phyloP scores from a whole-genome alignment of 2,888 invertebrate genomes.

The Dioctria rufipes region DNA sequence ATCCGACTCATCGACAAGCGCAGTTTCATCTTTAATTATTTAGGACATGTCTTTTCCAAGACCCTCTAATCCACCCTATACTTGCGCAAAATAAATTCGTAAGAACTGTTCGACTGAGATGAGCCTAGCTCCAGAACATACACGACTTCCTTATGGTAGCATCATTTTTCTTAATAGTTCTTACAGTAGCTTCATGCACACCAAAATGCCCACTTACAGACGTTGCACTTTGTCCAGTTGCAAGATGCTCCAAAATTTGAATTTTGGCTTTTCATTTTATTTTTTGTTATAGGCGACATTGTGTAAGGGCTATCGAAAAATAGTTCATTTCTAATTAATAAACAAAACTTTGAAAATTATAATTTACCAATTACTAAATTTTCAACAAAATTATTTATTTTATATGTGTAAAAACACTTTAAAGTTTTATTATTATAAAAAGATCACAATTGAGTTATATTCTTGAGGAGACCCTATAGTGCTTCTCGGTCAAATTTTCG shows the following conservation, averaged over 20 bases:
- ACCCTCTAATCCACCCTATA: too few species aligned
- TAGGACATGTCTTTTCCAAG: too few species aligned
- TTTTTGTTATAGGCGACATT: constrained; percentile 16
- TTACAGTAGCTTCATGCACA: constrained; percentile 56
- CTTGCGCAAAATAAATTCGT: constrained; percentile 18
- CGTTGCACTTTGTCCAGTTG: constrained; percentile 55
- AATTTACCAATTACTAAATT: too few species aligned
- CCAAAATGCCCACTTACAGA: constrained; percentile 55
- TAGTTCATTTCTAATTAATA: not conserved
- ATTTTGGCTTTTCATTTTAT: constrained; percentile 5
- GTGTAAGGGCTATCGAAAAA: constrained; percentile 1
- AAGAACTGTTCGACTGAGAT: too few species aligned
- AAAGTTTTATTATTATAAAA: too few species aligned
- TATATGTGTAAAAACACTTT: too few species aligned
- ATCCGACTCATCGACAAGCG: not conserved
- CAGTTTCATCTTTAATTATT: too few species aligned
- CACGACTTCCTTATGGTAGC: constrained; percentile 51
- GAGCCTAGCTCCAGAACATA: constrained; percentile 51
- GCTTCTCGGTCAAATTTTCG: too few species aligned
- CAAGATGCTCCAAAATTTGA: constrained; percentile 55
- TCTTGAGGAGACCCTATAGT: too few species aligned
- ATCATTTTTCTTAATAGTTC: constrained; percentile 57
- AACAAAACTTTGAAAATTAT: not conserved
- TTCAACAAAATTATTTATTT: too few species aligned
- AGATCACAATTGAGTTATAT: too few species aligned